Evolutionary conservation across 2,797 vertebrate genomes (phyloP), one percentile per base, ranked within the genome.

Genomic region (Sparidentex hasta): DNA sequence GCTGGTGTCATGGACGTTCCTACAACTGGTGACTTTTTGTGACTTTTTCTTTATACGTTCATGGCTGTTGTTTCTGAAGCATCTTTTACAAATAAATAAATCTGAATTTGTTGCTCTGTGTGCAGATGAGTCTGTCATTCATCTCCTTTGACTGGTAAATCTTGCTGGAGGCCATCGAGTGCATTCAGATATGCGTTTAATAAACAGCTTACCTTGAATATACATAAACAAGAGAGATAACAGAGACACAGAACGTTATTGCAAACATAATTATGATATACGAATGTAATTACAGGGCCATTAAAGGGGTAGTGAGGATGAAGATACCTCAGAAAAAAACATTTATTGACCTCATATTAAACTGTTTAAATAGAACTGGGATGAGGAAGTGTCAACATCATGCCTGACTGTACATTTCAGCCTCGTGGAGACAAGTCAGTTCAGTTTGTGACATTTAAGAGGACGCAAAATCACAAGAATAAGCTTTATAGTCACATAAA

Each of bases 31-130:
- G 13, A 73, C 23, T 57, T 56, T 41, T 58, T 27, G 14, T 25
- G n/a, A 1, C 7, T 74, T 69, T 65, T 7, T n/a, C n/a, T n/a
- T n/a, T n/a, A n/a, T 25, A 27, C 1, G 27, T 29, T 2, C 8
- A 58, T 54, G 1, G 1, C 1, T 9, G 1, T 18, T 58, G 6
- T 43, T 77, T 48, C 12, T 62, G 0, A 43, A 23, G 8, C 7
- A 20, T 52, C 2, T 55, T 81, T 72, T 59, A 5, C 0, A n/a
- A 27, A 16, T 70, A 1, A 88, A 90, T 90, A 89, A 89, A 90
- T 29, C 33, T 61, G 41, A 71, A 52, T 21, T 5, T 50, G 61
- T 51, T 29, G 7, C 47, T 70, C 21, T 61, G 27, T 48, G 20
- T 0, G 0, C 56, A 57, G 11, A 33, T 33, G 67, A 59, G 43